Percentiles rank a stretch among this genome's conserved stretches.
Evolutionary conservation across 2,113 vertebrate genomes (phyloP).

Genomic region (Drymodes brunneopygia): DNA sequence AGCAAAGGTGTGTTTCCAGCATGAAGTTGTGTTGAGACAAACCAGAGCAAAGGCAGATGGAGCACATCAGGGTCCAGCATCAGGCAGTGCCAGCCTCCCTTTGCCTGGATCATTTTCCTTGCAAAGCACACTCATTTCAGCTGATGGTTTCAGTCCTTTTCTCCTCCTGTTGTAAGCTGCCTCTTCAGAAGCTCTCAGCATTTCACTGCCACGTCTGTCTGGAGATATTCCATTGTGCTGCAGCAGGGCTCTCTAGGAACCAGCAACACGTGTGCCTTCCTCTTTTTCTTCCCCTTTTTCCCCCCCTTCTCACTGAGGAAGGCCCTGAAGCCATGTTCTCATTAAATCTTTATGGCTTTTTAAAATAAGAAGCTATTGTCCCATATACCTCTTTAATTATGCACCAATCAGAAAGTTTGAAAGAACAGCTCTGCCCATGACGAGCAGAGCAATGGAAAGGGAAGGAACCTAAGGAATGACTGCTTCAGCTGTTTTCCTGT

Average conservation of each 20-base stretch:
- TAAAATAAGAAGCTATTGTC: conserved; percentile 53
- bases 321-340: conserved; percentile 57
- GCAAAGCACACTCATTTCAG: conserved; percentile 25
- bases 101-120: conserved; percentile 18
- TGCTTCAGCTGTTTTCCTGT: not conserved
- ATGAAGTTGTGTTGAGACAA: not conserved
- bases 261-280: not conserved
- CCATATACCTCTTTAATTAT: conserved; percentile 67
- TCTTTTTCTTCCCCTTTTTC: not conserved
- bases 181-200: conserved; percentile 37
- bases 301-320: not conserved
- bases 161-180: not conserved
- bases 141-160: conserved; percentile 5
- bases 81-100: not conserved
- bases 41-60: not conserved
- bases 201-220: conserved; percentile 33
- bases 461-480: not conserved
- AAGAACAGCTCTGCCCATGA: not conserved
- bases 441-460: not conserved
- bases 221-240: conserved; percentile 48
- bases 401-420: conserved; percentile 37
- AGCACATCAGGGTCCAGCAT: fast-evolving
- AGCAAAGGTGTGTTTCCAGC: not conserved
- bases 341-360: conserved; percentile 65
- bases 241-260: conserved; percentile 2